Percentiles rank a stretch among this genome's conserved stretches.
Conservation (phyloP, 2,113 vertebrate genomes). For the Pterocles gutturalis region DNA sequence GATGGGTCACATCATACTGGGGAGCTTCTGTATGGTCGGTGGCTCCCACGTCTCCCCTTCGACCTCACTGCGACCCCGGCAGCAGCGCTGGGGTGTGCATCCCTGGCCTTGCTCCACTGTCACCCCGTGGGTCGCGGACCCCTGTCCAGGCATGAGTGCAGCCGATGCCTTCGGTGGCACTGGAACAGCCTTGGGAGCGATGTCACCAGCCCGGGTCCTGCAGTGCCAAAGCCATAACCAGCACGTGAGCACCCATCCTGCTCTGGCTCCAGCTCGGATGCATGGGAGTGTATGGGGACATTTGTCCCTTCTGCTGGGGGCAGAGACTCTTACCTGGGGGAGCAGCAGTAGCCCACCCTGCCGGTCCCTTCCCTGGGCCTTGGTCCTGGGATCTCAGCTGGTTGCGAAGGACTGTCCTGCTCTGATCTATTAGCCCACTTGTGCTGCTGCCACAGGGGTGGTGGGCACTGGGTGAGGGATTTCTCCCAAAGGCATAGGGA, state of each 20-base stretch:
- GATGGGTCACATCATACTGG: background rate
- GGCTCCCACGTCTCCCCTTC: background rate
- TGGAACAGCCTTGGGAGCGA: fast-evolving
- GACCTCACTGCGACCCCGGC: background rate
- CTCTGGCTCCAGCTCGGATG: no score
- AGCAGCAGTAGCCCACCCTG: background rate
- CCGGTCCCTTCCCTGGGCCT: background rate
- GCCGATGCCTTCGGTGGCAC: background rate
- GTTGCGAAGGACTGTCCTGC: background rate
- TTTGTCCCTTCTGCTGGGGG: background rate
- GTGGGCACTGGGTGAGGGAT: background rate
- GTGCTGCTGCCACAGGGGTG: background rate
- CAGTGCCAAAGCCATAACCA: background rate
- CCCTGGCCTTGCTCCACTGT: background rate
- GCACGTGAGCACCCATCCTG: fast-evolving
- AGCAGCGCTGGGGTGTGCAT: background rate
- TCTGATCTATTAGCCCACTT: fast-evolving
- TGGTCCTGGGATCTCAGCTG: background rate
- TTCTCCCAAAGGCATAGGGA: background rate
- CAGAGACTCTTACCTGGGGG: background rate
- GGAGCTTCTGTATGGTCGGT: background rate
- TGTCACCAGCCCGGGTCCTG: background rate
- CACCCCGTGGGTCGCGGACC: fast-evolving
- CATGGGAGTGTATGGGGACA: background rate
- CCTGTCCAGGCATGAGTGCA: fast-evolving